Evolutionary conservation across 1,140 invertebrate genomes (phyloP), one percentile per base, ranked within the genome.

Genomic region (Zaprionus gabonicus): DNA sequence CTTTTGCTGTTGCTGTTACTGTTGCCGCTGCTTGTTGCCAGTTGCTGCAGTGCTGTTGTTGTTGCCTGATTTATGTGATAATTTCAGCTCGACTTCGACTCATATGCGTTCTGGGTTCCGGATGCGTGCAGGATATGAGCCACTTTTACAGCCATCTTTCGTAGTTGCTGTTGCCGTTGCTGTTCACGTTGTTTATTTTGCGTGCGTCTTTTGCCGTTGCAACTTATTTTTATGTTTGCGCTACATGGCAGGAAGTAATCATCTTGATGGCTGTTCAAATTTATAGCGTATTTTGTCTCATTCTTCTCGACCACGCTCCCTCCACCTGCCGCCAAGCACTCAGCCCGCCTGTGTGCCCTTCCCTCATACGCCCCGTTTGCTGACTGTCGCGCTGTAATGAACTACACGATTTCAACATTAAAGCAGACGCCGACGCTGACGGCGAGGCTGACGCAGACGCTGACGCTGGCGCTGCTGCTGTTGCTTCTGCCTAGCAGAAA

Each of bases 181-280:
- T 71, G 72, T 36, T 44, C 34, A 17, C 81, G 78, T 85, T 85
- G 70, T 71, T 79, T 76, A 71, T 90, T 85, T 85, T 91, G 76
- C 55, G 76, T 66, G 76, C 66, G 72, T 76, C 72, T 71, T 51
- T 71, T 59, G 31, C 58, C 65, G 84, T 71, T 88, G 85, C 78
- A 88, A 90, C 84, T 85, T 88, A 91, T 88, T 88, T 88, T 88
- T 88, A 88, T 90, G 85, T 85, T 78, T 78, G 76, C 82, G 76
- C 76, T 74, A 74, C 78, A 81, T 90, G 86, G 86, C 86, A 90
- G 85, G 85, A 90, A 90, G 85, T 90, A 90, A 90, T 90, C 85
- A 90, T 82, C 82, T 82, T 90, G 85, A 90, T 90, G 85, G 85
- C 85, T 90, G 82, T 90, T 90, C 71, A 91, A 90, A 90, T 90